Evolutionary conservation across 2,797 vertebrate species (phyloP).

Genomic region (Anguilla obscura): DNA sequence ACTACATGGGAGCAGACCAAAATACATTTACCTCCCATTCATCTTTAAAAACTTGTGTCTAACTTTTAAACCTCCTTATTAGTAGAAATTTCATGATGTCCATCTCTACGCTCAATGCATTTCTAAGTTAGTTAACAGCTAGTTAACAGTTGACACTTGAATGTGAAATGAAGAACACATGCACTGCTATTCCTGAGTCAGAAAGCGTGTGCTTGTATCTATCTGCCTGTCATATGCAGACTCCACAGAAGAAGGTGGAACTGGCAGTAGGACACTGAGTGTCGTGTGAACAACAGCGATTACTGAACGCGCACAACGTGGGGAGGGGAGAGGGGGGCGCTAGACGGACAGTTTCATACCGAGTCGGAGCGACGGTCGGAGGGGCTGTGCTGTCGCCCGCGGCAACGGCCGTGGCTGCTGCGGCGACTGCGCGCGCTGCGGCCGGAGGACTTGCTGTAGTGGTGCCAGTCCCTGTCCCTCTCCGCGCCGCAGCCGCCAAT

Average conservation of each 20-base stretch:
- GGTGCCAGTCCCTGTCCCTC: conserved; percentile 80
- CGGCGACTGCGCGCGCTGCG: conserved; percentile 71
- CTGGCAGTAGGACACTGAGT: conserved; percentile 43
- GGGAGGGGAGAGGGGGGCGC: not conserved
- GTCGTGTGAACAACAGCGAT: conserved; percentile 38
- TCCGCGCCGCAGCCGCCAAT: conserved; percentile 47
- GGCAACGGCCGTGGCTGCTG: conserved; percentile 80
- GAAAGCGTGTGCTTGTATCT: not conserved
- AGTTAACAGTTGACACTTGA: not conserved
- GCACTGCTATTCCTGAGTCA: conserved; percentile 15
- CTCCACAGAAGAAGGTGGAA: not conserved
- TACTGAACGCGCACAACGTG: conserved; percentile 36
- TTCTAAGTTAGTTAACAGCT: not conserved
- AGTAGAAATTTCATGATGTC: not conserved
- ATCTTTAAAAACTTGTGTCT: not conserved
- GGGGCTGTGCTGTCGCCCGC: conserved; percentile 70
- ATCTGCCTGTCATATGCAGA: not conserved
- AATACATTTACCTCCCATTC: not conserved
- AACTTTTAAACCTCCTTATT: not conserved
- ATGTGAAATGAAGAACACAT: not conserved
- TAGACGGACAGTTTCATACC: conserved; percentile 75
- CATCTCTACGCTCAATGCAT: not conserved
- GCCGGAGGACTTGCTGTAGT: conserved; percentile 93
- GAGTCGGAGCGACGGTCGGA: conserved; percentile 79
- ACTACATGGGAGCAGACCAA: not conserved